Evolutionary conservation across 2,797 vertebrate genomes (phyloP).

Genomic region (Hydrolagus colliei): DNA sequence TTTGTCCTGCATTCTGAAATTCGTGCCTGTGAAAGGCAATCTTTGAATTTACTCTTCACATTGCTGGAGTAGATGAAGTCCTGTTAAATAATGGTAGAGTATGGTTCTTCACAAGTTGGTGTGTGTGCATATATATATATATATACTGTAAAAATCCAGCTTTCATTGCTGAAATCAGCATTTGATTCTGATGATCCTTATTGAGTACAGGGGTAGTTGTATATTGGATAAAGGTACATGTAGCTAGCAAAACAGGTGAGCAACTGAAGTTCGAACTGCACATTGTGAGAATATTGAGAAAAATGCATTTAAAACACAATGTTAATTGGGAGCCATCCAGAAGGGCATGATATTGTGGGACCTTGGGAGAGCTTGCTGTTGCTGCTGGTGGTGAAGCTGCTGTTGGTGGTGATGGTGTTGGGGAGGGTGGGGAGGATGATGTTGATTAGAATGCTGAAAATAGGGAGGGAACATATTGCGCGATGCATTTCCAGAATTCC

Average conservation of each 20-base stretch:
- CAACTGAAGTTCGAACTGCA: slow-evolving; percentile 21
- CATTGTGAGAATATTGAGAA: slow-evolving; percentile 23
- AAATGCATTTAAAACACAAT: slow-evolving; percentile 27
- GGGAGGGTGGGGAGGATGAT: neutral
- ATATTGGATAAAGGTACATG: slow-evolving; percentile 11
- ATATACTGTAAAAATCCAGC: neutral
- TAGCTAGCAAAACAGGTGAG: slow-evolving; percentile 19
- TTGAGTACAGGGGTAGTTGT: neutral
- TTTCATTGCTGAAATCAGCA: slow-evolving; percentile 8
- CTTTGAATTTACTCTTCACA: slow-evolving; percentile 25
- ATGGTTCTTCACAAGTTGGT: slow-evolving; percentile 19
- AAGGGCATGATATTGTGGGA: slow-evolving; percentile 27
- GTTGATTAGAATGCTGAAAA: slow-evolving; percentile 11
- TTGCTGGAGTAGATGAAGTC: slow-evolving; percentile 12
- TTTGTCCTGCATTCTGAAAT: slow-evolving; percentile 18
- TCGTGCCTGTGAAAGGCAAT: neutral
- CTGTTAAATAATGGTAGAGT: neutral
- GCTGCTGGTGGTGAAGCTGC: neutral
- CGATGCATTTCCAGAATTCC: slow-evolving; percentile 11
- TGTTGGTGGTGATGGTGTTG: neutral
- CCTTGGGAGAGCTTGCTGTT: slow-evolving; percentile 9
- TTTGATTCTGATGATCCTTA: slow-evolving; percentile 7
- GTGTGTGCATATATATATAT: too few species aligned
- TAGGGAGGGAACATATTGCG: slow-evolving; percentile 24
- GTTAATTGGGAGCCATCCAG: slow-evolving; percentile 29